Evolutionary conservation across 2,888 invertebrate species (phyloP).

Genomic region (Pyrgus malvae): DNA sequence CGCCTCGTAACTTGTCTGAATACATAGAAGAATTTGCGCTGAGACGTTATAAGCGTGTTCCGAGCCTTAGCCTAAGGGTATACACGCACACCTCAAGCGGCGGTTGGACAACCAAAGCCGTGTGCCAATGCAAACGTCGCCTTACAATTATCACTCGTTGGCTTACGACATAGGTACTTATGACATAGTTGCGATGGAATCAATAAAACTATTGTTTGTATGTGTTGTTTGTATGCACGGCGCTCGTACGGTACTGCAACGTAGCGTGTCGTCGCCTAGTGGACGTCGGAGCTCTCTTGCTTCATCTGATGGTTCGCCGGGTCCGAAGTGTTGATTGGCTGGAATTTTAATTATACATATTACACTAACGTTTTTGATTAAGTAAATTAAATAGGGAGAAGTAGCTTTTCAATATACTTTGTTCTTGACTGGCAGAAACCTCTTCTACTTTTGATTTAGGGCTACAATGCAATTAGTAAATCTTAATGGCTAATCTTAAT

Average conservation of each 20-base stretch:
- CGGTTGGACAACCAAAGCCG: constrained; percentile 6
- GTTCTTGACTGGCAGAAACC: too few relatives aligned
- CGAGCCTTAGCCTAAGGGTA: constrained; percentile 12
- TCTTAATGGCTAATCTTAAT: too few relatives aligned
- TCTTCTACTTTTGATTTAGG: too few relatives aligned
- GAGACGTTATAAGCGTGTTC: constrained; percentile 12
- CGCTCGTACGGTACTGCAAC: constrained; percentile 63
- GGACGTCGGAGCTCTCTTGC: constrained; percentile 92
- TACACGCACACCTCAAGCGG: not conserved
- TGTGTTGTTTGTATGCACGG: constrained; percentile 38
- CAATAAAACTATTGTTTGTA: constrained; percentile 74
- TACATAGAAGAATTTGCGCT: not conserved
- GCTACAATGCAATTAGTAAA: too few relatives aligned
- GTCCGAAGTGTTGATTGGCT: constrained; percentile 92
- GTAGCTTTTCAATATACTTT: too few relatives aligned
- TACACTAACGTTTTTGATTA: too few relatives aligned
- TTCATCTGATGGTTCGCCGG: constrained; percentile 92
- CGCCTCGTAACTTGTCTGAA: not conserved
- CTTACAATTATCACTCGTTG: constrained; percentile 53
- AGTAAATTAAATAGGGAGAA: too few relatives aligned
- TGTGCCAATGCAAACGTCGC: constrained; percentile 59
- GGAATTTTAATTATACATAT: constrained; percentile 47
- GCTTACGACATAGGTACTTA: constrained; percentile 64
- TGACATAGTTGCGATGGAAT: constrained; percentile 66
- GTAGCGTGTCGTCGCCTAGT: constrained; percentile 77